Conservation (phyloP, 1,140 invertebrate genomes). For the Eubasilissa regina region DNA sequence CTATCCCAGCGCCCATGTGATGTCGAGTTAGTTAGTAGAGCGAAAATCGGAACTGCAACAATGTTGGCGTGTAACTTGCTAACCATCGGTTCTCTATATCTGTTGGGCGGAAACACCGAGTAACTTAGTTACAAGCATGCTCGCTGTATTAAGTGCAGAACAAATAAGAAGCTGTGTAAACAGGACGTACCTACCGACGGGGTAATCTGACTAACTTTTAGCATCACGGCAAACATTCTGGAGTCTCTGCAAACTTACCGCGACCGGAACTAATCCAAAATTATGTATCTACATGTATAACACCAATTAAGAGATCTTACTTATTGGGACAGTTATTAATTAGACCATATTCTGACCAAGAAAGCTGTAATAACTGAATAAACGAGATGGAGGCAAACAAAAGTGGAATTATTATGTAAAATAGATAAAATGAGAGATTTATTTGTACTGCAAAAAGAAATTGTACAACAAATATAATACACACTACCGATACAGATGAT, state of each 20-base stretch:
- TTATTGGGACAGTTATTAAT: not conserved
- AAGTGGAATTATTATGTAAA: not conserved
- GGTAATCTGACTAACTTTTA: conserved; percentile 13
- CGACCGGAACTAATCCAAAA: conserved; percentile 10
- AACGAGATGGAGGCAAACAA: not conserved
- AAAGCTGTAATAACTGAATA: not conserved
- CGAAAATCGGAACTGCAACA: not conserved
- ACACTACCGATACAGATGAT: no score
- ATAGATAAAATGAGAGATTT: not conserved
- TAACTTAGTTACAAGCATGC: conserved; percentile 12
- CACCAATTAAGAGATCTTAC: not conserved
- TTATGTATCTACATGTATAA: not conserved
- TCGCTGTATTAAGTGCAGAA: conserved; percentile 8
- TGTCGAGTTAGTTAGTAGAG: no score
- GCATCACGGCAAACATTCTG: not conserved
- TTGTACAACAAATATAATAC: no score
- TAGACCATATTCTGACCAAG: no score
- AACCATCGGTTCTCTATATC: conserved; percentile 14
- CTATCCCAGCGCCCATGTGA: no score
- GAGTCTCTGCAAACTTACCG: conserved; percentile 23
- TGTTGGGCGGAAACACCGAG: not conserved
- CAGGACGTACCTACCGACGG: conserved; percentile 1
- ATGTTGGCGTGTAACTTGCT: conserved; percentile 2
- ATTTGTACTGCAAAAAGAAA: no score
- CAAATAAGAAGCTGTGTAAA: conserved; percentile 28